Base-by-base conservation (phyloP, 2,888 invertebrate species). In the Bellardia bayeri region DNA sequence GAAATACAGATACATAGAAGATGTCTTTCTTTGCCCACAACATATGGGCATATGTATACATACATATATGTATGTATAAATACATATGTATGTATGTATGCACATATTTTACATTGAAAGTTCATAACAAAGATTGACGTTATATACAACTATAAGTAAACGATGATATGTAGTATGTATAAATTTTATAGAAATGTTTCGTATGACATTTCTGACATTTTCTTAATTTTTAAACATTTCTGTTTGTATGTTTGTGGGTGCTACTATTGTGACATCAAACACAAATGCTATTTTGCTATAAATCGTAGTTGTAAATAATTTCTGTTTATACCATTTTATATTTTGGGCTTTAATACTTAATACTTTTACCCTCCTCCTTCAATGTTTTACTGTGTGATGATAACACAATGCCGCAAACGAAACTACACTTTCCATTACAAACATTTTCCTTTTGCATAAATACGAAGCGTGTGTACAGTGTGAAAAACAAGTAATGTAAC, bases 241-340 rank as follows among this genome's bases (percentile, higher is more conserved):
- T 14, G 11, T 66, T 3, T 23, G 42, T 66, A 1, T 42, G 16
- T 16, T 2, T 42, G 42, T 42, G 37, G 3, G 40, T 66, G 45
- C 16, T 16, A 8, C 42, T 45, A 11, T 45, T 66, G 45, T 71
- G 79, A 80, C 79, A 80, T 71, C 63, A 30, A 71, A 79, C 45
- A 61, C 14, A 61, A 23, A 14, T 33, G 23, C 14, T 13, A 45
- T 56, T 49, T 66, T 45, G 58, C 42, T 45, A 82, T 81, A 81
- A 81, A 81, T 81, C 81, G 74, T 74, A 30, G 66, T 69, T 69
- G 54, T 14, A 74, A 68, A 68, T 75, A 75, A 72, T 75, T 66
- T 58, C 13, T 66, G 68, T 51, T 82, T 54, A 75, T 82, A 75
- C 69, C 49, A 33, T 75, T 49, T 68, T 49, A 16, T 68, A 58